phyloP scores from a whole-genome alignment of 2,113 vertebrate species.

The human region GRCh38 chr2:62511001-62511500 shows the following conservation, averaged over 20 bases:
- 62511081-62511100: no score
- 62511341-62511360: constrained; percentile 23
- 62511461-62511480: constrained; percentile 56
- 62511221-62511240: not conserved
- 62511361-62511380: constrained; percentile 51
- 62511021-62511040: no score
- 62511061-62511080: no score
- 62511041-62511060: no score
- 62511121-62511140: no score
- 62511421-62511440: not conserved
- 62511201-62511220: constrained; percentile 19
- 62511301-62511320: constrained; percentile 24
- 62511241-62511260: constrained; percentile 29
- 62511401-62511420: not conserved
- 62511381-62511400: not conserved
- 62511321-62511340: constrained; percentile 40
- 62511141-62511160: no score
- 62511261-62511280: constrained; percentile 43
- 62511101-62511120: no score
- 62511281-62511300: constrained; percentile 13
- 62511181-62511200: no score
- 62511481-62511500: constrained; percentile 50
- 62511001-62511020: no score
- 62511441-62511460: constrained; percentile 27
- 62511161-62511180: no score